A percentile compares a stretch with the other conserved stretches of the same genome.
Evolutionary conservation across 2,888 invertebrate species (phyloP).

Genomic region (Mesochorus sp.): DNA sequence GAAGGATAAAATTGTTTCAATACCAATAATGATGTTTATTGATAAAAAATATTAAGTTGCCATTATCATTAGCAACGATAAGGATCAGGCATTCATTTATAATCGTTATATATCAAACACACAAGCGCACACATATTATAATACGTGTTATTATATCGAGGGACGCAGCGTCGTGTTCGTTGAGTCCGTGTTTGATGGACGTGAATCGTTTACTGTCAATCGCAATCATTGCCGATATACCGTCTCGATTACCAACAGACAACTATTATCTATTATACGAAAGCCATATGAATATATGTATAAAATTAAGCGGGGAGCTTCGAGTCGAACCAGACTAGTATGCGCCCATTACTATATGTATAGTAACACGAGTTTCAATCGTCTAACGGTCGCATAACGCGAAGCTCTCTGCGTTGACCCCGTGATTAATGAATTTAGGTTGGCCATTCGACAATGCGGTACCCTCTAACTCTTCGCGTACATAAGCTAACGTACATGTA

Average conservation of each 20-base stretch:
- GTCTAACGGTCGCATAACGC: constrained; percentile 46
- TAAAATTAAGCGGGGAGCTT: constrained; percentile 29
- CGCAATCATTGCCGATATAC: constrained; percentile 55
- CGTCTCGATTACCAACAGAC: constrained; percentile 51
- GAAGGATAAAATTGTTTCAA: neutral
- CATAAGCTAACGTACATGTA: constrained; percentile 16
- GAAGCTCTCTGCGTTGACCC: constrained; percentile 53
- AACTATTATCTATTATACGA: constrained; percentile 38
- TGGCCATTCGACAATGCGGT: constrained; percentile 48
- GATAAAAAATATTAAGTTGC: neutral
- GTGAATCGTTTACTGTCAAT: constrained; percentile 59
- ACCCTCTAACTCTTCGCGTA: constrained; percentile 39
- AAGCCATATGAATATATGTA: constrained; percentile 5
- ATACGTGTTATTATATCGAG: constrained; percentile 28
- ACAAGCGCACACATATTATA: constrained; percentile 5
- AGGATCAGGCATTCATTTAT: neutral
- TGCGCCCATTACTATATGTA: constrained; percentile 23
- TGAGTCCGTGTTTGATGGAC: constrained; percentile 45
- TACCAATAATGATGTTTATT: too few relatives aligned
- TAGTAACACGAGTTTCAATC: constrained; percentile 48
- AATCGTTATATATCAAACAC: too few relatives aligned
- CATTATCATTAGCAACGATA: constrained; percentile 5
- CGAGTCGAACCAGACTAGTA: constrained; percentile 36
- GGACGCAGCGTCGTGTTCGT: constrained; percentile 9
- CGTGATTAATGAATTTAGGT: constrained; percentile 63